A percentile compares a stretch with the other conserved stretches of the same genome.
phyloP scores from a whole-genome alignment of 2,888 invertebrate genomes.

The Rugalucina vietnamica region DNA sequence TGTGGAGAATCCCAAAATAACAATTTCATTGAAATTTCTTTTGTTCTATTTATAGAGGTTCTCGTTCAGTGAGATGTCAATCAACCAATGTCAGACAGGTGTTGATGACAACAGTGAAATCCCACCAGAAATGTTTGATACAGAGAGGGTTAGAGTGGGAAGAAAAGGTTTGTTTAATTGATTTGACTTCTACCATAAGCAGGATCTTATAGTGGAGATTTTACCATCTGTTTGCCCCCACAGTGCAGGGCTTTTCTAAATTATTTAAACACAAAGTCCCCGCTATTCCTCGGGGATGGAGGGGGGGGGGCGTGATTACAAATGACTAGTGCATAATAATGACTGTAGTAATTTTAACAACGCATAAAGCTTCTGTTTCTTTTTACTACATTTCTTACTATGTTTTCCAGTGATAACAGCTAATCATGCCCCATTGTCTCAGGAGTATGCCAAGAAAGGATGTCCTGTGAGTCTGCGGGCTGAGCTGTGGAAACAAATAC shows the following conservation, averaged over 20 bases:
- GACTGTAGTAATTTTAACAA: too few relatives aligned
- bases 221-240: not conserved
- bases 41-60: slow-evolving; percentile 86
- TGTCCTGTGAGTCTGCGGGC: slow-evolving; percentile 92
- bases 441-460: slow-evolving; percentile 95
- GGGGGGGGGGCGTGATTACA: too few relatives aligned
- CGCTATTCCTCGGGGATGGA: too few relatives aligned
- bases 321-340: too few relatives aligned
- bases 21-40: too few relatives aligned
- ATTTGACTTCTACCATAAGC: not conserved
- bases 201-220: not conserved
- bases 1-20: too few relatives aligned
- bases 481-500: slow-evolving; percentile 93
- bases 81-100: slow-evolving; percentile 91
- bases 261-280: too few relatives aligned
- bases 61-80: slow-evolving; percentile 89
- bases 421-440: slow-evolving; percentile 93
- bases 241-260: too few relatives aligned
- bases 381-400: too few relatives aligned
- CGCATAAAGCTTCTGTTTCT: too few relatives aligned
- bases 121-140: slow-evolving; percentile 86
- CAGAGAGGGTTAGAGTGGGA: slow-evolving; percentile 82
- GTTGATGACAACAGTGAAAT: slow-evolving; percentile 87
- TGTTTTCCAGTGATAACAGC: slow-evolving; percentile 87
- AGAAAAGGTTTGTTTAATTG: slow-evolving; percentile 79